Evolutionary conservation across 1,140 invertebrate genomes (phyloP), one percentile per base, ranked within the genome.

Genomic region (Chionoecetes opilio): DNA sequence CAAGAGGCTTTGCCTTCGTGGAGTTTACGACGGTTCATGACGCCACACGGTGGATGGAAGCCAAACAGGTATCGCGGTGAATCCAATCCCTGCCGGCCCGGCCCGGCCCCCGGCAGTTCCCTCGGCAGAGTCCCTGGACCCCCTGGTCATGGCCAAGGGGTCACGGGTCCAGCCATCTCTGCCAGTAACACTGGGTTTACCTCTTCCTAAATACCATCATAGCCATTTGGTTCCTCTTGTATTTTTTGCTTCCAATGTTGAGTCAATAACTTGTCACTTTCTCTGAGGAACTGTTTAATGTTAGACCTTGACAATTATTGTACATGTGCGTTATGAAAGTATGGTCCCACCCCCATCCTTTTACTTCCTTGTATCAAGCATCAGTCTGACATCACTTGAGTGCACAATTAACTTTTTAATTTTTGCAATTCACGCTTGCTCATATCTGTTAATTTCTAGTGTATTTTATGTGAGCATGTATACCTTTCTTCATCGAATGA

Each of bases 1-100:
- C 98, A 97, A 98, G 98, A 97, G 98, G 98, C 97, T 99, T 99
- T 98, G 99, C 99, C 97, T 99, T 99, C 98, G 98, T 99, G 97
- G 99, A 99, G 98, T 99, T 99, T 98, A 98, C 98, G 97, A 98
- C 98, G 97, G 97, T 98, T 97, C 98, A 98, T 97, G 99, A 99
- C 97, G 98, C 99, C 96, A 98, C 98, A 97, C 98, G 98, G 96
- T 99, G 99, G 98, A 99, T 99, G 98, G 98, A 99, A 97, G 98
- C 98, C 97, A 99, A 98, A 98, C 98, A 99, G 98, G 99, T 99
- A 98, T 96, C 96, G 96, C 93, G 96, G 93, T 95, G 96, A 97
- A 97, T 97, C 96, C 92, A 97, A 97, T 97, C 96, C 92, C 94
- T 90, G 75, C 92, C 93, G 96, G 92, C 96, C 88, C 87, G 88